phyloP scores from a whole-genome alignment of 2,797 vertebrate genomes.

The Hafferia zeledoni region DNA sequence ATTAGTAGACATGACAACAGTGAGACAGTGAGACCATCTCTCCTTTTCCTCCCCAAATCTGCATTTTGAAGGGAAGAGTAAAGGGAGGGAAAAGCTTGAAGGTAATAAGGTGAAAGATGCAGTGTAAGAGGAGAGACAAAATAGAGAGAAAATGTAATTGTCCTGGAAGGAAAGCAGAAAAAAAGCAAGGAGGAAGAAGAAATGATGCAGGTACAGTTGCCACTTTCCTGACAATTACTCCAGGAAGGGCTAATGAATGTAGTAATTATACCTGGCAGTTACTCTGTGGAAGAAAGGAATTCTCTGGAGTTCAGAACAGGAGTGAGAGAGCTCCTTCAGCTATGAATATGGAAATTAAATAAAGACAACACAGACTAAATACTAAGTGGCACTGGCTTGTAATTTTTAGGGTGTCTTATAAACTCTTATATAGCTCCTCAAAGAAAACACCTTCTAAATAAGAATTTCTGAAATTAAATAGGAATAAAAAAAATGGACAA shows the following conservation, averaged over 20 bases:
- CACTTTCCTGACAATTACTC: conserved; percentile 35
- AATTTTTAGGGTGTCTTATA: neutral
- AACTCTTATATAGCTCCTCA: neutral
- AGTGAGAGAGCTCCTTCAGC: neutral
- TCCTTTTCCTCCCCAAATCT: neutral
- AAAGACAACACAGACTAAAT: neutral
- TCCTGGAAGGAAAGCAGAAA: conserved; percentile 2
- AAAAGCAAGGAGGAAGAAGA: neutral
- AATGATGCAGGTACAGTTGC: neutral
- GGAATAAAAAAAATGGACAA: neutral
- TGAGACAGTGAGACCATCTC: neutral
- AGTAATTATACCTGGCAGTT: conserved; percentile 43
- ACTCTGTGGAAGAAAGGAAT: neutral
- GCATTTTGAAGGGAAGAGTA: neutral
- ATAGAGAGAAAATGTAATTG: neutral
- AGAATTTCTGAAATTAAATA: neutral
- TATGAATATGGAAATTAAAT: neutral
- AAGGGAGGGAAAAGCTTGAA: neutral
- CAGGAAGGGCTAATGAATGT: conserved; percentile 50
- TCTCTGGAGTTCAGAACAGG: neutral
- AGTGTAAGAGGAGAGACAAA: neutral
- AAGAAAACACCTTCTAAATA: neutral
- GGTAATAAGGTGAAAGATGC: neutral
- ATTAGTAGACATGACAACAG: neutral
- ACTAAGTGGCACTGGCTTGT: neutral